Evolutionary conservation across 2,888 invertebrate genomes (phyloP).

Genomic region (Oconnorella tubifera): DNA sequence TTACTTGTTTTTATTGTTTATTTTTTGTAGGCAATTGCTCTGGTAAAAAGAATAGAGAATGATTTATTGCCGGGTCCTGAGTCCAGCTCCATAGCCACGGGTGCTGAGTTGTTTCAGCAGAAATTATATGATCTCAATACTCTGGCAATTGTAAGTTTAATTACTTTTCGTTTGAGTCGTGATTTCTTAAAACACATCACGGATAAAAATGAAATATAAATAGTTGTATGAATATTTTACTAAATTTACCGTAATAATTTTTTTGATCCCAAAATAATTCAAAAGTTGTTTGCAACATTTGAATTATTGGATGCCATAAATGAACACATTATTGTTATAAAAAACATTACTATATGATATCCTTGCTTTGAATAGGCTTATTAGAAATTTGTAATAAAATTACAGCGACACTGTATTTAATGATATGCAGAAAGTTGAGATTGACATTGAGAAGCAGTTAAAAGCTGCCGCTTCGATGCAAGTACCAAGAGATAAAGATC

Average conservation of each 20-base stretch:
- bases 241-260: too few species aligned
- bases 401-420: too few species aligned
- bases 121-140: background rate
- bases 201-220: too few species aligned
- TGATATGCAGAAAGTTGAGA: slow-evolving; percentile 5
- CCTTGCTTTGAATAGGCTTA: too few species aligned
- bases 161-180: background rate
- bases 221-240: too few species aligned
- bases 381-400: too few species aligned
- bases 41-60: background rate
- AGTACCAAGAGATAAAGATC: slow-evolving; percentile 1
- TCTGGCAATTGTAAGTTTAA: background rate
- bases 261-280: too few species aligned
- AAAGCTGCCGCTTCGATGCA: background rate
- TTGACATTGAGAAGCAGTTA: slow-evolving; percentile 4
- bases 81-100: background rate
- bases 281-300: too few species aligned
- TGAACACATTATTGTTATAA: too few species aligned
- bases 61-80: slow-evolving; percentile 5
- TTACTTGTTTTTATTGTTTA: background rate
- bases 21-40: slow-evolving; percentile 1
- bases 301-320: too few species aligned
- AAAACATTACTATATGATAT: too few species aligned
- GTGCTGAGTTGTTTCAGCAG: slow-evolving; percentile 4
- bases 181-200: too few species aligned